These are phyloP conservation scores for Mechanitis mazaeus DNA, from an alignment of 2,888 invertebrate genomes.

Conservation along the genomic window DNA sequence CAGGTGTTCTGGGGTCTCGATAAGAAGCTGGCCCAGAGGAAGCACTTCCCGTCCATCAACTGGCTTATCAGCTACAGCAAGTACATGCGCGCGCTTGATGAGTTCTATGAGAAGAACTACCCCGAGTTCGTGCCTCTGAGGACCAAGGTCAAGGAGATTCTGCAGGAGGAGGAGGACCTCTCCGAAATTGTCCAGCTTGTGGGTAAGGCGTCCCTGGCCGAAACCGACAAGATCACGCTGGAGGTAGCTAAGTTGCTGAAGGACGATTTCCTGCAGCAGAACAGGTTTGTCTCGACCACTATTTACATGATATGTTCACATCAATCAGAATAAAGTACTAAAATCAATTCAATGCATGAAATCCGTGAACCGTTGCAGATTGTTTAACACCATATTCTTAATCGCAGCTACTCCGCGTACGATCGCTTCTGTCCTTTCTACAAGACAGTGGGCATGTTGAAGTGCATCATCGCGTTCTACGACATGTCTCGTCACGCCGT, in stretches of 20 bases:
- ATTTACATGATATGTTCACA: no score
- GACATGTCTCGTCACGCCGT: constrained; percentile 99
- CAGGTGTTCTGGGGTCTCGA: constrained; percentile 99
- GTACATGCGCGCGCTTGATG: constrained; percentile 98
- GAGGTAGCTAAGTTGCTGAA: constrained; percentile 99
- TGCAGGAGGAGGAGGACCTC: constrained; percentile 99
- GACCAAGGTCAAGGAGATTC: constrained; percentile 95
- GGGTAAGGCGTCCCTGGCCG: constrained; percentile 98
- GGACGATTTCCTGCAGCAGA: constrained; percentile 99
- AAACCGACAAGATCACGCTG: constrained; percentile 99
- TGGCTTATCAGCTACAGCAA: constrained; percentile 99
- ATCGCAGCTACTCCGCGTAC: constrained; percentile 87
- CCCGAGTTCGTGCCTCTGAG: constrained; percentile 97
- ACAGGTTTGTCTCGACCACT: constrained; percentile 79
- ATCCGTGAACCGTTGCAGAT: neutral
- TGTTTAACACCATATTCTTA: neutral
- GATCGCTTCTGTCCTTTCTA: constrained; percentile 99
- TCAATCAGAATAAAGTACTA: no score
- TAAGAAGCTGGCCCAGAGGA: constrained; percentile 98
- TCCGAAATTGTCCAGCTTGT: constrained; percentile 99
- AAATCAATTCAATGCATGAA: no score
- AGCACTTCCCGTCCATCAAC: constrained; percentile 99
- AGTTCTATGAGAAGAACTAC: constrained; percentile 99
- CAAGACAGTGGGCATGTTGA: constrained; percentile 99
- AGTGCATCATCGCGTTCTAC: constrained; percentile 98